Base-by-base conservation (phyloP, 2,797 vertebrate species). In the Thunnus albacares region DNA sequence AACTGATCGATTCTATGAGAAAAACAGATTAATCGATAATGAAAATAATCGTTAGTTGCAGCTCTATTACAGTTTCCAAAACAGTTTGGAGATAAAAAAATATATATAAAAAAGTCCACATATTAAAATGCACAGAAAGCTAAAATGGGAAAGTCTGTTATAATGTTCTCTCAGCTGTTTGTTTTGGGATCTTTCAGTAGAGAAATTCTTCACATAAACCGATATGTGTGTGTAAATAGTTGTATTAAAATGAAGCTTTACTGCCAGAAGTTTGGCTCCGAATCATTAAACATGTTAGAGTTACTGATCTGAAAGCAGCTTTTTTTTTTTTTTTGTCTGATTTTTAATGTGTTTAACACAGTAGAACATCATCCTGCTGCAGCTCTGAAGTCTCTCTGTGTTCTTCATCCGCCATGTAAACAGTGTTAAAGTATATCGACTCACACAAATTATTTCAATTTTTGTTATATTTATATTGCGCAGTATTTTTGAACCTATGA, bases 391-490 rank as follows among this genome's bases (percentile, higher is more conserved):
- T 71, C 65, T 77, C 55, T 88, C 33, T 41, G 64, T 80, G 68
- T 77, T 56, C 24, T 78, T 55, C 66, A 67, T 49, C 77, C 53
- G 69, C 70, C 3, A 73, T 59, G 78, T 87, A 75, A 87, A 86
- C 93, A 94, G 88, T 94, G 88, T 94, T 94, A 79, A 66, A 76
- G 67, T 79, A 69, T 61, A 78, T 49, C 6, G 55, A 78, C 78
- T 77, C 49, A 65, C 55, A 64, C 65, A 75, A 80, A 83, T 64
- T 79, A 83, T 90, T 51, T 92, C 57, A 28, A 38, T 88, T 93
- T 24, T 90, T 94, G 71, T 92, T 57, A 94, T 94, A 94, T 94
- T 94, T 95, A 94, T 95, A 94, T 92, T 81, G 75, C 62, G 33
- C 87, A 83, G 81, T 93, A 85, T 90, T 90, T 88, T 90, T 84